Conservation (phyloP, 1,140 invertebrate genomes). For the Pseudomyrmex flavicornis region DNA sequence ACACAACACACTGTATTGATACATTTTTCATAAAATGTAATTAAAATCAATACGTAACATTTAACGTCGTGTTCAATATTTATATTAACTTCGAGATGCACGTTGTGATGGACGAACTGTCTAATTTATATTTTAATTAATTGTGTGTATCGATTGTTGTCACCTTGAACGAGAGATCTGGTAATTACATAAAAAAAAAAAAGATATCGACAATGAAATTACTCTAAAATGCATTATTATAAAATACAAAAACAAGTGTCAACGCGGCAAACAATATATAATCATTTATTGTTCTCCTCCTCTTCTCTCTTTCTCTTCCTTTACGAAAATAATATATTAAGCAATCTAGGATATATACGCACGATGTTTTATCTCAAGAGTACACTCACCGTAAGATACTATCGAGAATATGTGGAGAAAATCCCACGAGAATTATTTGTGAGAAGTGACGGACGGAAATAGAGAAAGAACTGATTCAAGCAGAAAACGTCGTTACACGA, state of each 20-base stretch:
- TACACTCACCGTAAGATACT: not conserved
- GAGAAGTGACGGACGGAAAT: slow-evolving; percentile 18
- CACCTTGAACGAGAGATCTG: not conserved
- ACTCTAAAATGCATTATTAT: too few relatives aligned
- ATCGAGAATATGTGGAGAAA: not conserved
- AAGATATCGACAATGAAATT: too few relatives aligned
- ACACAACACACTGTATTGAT: not conserved
- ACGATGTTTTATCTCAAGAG: too few relatives aligned
- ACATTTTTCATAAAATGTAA: not conserved
- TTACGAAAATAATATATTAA: not conserved
- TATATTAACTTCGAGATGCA: not conserved
- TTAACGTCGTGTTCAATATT: slow-evolving; percentile 17
- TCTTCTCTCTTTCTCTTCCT: too few relatives aligned
- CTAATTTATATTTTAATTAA: slow-evolving; percentile 18
- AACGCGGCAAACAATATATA: too few relatives aligned
- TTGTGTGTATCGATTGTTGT: not conserved
- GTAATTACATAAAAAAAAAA: too few relatives aligned
- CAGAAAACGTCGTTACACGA: slow-evolving; percentile 44
- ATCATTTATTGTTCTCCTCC: too few relatives aligned
- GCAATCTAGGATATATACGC: too few relatives aligned
- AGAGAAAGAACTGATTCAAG: slow-evolving; percentile 10
- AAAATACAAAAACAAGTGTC: too few relatives aligned
- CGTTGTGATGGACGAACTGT: not conserved
- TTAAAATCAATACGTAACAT: slow-evolving; percentile 18
- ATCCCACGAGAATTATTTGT: slow-evolving; percentile 12